Evolutionary conservation across 2,113 vertebrate species (phyloP).

Genomic region (Istiophorus platypterus): DNA sequence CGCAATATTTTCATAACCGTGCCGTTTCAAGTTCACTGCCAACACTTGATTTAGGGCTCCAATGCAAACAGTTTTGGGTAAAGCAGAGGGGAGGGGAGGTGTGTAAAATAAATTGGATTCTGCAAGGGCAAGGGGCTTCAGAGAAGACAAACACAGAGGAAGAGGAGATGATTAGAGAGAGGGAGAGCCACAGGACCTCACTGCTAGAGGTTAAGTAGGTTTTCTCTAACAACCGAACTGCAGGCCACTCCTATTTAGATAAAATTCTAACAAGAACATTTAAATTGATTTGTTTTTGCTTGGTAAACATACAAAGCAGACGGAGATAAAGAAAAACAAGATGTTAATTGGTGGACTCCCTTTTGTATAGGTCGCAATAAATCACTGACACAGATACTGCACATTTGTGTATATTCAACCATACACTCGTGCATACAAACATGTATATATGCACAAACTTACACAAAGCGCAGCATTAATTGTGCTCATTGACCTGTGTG

Average conservation of each 20-base stretch:
- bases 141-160: slow-evolving; percentile 72
- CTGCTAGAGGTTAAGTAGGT: slow-evolving; percentile 67
- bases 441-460: background rate
- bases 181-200: slow-evolving; percentile 58
- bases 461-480: slow-evolving; percentile 40
- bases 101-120: slow-evolving; percentile 80
- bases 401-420: background rate
- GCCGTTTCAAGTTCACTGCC: slow-evolving; percentile 80
- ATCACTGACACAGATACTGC: slow-evolving; percentile 15
- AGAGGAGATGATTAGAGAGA: slow-evolving; percentile 74
- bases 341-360: slow-evolving; percentile 17
- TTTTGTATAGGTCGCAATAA: slow-evolving; percentile 21
- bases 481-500: slow-evolving; percentile 65
- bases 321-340: slow-evolving; percentile 18
- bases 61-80: slow-evolving; percentile 83
- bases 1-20: slow-evolving; percentile 87
- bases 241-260: slow-evolving; percentile 41
- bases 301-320: slow-evolving; percentile 8
- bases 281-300: slow-evolving; percentile 27
- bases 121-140: slow-evolving; percentile 61
- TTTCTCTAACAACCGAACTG: slow-evolving; percentile 59
- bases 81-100: slow-evolving; percentile 55
- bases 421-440: slow-evolving; percentile 17
- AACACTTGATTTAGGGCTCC: slow-evolving; percentile 84
- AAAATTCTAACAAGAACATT: slow-evolving; percentile 41